Evolutionary conservation across 2,888 invertebrate genomes (phyloP).

Genomic region (Lithophane semibrunnea): DNA sequence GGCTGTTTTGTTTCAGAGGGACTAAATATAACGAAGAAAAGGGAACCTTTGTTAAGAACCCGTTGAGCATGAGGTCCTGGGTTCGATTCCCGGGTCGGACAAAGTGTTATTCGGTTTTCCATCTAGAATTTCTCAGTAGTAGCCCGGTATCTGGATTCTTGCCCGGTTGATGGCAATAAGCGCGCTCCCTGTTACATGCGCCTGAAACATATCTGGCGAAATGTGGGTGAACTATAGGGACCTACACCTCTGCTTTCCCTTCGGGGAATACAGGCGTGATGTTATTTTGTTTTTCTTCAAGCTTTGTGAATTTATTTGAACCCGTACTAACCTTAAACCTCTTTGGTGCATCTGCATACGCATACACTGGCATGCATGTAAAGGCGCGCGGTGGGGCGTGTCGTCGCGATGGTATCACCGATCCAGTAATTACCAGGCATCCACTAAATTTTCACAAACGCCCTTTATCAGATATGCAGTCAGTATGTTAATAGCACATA

Average conservation of each 20-base stretch:
- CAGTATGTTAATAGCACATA: constrained; percentile 87
- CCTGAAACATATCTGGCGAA: background rate
- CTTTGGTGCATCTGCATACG: constrained; percentile 54
- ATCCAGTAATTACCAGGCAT: constrained; percentile 84
- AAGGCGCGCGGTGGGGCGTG: constrained; percentile 79
- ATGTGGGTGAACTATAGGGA: background rate
- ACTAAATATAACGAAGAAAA: background rate
- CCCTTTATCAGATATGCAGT: constrained; percentile 83
- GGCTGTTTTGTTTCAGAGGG: background rate
- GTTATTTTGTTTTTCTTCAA: background rate
- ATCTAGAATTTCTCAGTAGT: background rate
- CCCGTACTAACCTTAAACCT: background rate
- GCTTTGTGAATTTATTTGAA: background rate
- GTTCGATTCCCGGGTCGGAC: background rate
- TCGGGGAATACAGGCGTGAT: background rate
- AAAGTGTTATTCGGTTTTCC: background rate
- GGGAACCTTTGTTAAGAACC: background rate
- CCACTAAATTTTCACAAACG: constrained; percentile 88
- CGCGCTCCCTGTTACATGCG: background rate
- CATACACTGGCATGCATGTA: constrained; percentile 67
- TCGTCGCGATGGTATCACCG: constrained; percentile 80
- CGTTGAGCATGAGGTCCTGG: background rate
- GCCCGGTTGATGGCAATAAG: background rate
- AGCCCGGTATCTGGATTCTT: background rate
- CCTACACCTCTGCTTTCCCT: background rate